Evolutionary conservation across 2,113 vertebrate genomes (phyloP).

Genomic region (Cavia porcellus): DNA sequence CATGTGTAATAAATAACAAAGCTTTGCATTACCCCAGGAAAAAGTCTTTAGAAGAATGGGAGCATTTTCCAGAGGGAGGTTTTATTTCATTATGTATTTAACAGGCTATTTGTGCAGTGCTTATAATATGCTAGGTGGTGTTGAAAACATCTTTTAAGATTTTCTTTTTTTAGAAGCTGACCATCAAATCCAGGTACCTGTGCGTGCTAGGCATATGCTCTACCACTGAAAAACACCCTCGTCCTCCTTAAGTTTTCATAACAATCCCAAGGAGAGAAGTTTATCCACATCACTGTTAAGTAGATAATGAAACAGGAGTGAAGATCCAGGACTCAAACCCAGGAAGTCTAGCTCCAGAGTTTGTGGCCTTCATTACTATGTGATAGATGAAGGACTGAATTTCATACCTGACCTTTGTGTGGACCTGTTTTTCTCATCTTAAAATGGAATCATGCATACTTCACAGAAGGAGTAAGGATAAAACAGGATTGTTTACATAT

Average conservation of each 20-base stretch:
- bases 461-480: not conserved
- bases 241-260: not conserved
- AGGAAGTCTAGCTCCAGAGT: not conserved
- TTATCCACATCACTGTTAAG: not conserved
- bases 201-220: not conserved
- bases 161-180: not conserved
- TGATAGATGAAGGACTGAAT: not conserved
- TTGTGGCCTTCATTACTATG: not conserved
- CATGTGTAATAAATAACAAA: not conserved
- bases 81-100: conserved; percentile 32
- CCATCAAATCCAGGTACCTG: not conserved
- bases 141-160: conserved; percentile 13
- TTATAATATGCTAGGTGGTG: not conserved
- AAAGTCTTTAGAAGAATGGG: not conserved
- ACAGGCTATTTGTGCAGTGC: not conserved
- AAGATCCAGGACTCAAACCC: not conserved
- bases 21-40: not conserved
- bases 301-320: not conserved
- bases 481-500: not conserved
- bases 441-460: not conserved
- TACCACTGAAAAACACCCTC: not conserved
- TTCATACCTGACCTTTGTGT: not conserved
- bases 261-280: not conserved
- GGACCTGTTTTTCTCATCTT: conserved; percentile 7
- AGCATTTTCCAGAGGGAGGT: not conserved